These are phyloP conservation scores for Oxygymnocypris stewartii DNA, from an alignment of 2,113 vertebrate species.

Conservation along the genomic window DNA sequence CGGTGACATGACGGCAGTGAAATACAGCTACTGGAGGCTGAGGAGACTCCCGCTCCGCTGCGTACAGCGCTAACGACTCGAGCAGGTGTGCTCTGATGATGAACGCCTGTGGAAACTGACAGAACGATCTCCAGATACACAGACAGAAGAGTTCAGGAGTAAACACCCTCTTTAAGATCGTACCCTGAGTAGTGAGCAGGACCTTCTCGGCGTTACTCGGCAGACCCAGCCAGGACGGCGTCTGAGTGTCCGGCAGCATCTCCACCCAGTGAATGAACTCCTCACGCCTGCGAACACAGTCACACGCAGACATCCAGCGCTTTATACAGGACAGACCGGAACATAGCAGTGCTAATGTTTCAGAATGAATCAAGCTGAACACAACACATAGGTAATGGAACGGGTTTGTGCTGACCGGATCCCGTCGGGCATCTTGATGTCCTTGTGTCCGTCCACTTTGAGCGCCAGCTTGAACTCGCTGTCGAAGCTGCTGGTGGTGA, in stretches of 20 bases:
- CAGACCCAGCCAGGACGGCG: conserved; percentile 94
- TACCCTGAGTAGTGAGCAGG: conserved; percentile 97
- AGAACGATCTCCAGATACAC: conserved; percentile 23
- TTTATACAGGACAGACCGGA: neutral
- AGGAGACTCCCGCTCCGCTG: conserved; percentile 60
- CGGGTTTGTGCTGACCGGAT: conserved; percentile 81
- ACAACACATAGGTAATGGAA: neutral
- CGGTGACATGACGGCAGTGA: conserved; percentile 74
- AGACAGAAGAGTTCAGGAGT: conserved; percentile 28
- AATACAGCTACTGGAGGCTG: conserved; percentile 81
- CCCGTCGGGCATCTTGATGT: conserved; percentile 98
- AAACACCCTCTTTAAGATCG: neutral
- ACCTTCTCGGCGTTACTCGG: conserved; percentile 96
- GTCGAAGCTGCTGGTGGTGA: conserved; percentile 94
- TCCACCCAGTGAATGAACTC: conserved; percentile 99
- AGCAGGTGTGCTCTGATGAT: conserved; percentile 27
- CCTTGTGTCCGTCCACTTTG: conserved; percentile 95
- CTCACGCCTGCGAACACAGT: conserved; percentile 80
- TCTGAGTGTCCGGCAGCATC: conserved; percentile 95
- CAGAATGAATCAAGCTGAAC: neutral
- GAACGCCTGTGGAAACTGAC: conserved; percentile 47
- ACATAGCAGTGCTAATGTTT: no score
- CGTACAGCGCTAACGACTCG: neutral
- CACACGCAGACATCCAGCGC: neutral
- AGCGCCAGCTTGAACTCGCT: conserved; percentile 95